These are phyloP conservation scores for Stenoptilia bipunctidactyla DNA, from an alignment of 2,888 invertebrate genomes.

Conservation along the genomic window DNA sequence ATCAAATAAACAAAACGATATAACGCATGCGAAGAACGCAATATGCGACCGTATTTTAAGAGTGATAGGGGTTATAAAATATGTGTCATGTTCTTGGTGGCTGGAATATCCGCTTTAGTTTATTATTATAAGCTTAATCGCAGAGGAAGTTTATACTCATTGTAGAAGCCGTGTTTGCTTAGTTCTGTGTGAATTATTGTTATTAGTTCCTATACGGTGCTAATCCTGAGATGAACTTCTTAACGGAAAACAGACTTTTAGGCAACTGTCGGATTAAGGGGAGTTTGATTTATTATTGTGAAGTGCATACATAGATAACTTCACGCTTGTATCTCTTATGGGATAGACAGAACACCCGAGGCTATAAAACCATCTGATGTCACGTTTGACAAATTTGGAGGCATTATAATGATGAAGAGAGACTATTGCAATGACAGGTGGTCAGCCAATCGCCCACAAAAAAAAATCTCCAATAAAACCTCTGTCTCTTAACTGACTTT, in stretches of 20 bases:
- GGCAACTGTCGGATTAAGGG: too few relatives aligned
- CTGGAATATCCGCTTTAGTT: conserved; percentile 27
- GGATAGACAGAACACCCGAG: too few relatives aligned
- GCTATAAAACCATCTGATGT: too few relatives aligned
- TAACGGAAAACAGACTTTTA: not conserved
- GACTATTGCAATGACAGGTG: too few relatives aligned
- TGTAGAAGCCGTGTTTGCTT: conserved; percentile 8
- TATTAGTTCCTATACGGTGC: conserved; percentile 3
- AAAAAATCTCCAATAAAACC: too few relatives aligned
- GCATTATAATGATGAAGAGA: too few relatives aligned
- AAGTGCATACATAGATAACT: too few relatives aligned
- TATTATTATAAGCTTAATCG: conserved; percentile 37
- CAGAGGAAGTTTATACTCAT: conserved; percentile 24
- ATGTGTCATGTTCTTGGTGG: conserved; percentile 6
- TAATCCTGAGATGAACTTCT: conserved; percentile 6
- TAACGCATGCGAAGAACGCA: not conserved
- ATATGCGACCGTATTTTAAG: conserved; percentile 11
- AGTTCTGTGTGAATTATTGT: conserved; percentile 5
- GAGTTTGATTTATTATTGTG: too few relatives aligned
- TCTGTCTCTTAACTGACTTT: too few relatives aligned
- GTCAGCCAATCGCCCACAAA: too few relatives aligned
- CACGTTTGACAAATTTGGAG: too few relatives aligned
- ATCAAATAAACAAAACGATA: conserved; percentile 11
- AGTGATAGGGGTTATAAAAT: conserved; percentile 7
- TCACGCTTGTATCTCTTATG: too few relatives aligned